These are phyloP conservation scores for Cantharis rufa DNA, from an alignment of 2,888 invertebrate species.

Conservation along the genomic window DNA sequence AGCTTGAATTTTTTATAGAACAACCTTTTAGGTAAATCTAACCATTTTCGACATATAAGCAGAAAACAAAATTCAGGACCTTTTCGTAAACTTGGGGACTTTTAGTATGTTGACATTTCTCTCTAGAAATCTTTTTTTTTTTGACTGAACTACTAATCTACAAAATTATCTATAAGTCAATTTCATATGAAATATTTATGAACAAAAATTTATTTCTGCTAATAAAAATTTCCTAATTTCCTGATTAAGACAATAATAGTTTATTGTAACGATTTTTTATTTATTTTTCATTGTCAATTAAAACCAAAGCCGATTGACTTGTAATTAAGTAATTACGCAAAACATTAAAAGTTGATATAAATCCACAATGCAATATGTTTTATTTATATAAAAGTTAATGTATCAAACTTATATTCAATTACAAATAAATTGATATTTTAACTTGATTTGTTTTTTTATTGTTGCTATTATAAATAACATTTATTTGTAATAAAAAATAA, in stretches of 20 bases:
- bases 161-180: too few species aligned
- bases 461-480: not conserved
- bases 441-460: too few species aligned
- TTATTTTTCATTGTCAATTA: not conserved
- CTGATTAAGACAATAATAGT: not conserved
- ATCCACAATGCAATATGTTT: not conserved
- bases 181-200: too few species aligned
- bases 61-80: too few species aligned
- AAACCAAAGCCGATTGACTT: not conserved
- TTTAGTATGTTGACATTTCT: too few species aligned
- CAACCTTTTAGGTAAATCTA: too few species aligned
- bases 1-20: too few species aligned
- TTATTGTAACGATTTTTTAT: not conserved
- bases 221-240: not conserved
- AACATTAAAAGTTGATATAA: not conserved
- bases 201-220: not conserved
- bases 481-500: too few species aligned
- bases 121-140: too few species aligned
- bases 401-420: not conserved
- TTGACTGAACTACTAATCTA: too few species aligned
- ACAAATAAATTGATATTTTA: not conserved
- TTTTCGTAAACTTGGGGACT: too few species aligned
- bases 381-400: not conserved
- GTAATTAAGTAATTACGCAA: not conserved
- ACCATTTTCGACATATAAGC: too few species aligned